Conservation (phyloP, 1,140 invertebrate species). For the Caerostris darwini region DNA sequence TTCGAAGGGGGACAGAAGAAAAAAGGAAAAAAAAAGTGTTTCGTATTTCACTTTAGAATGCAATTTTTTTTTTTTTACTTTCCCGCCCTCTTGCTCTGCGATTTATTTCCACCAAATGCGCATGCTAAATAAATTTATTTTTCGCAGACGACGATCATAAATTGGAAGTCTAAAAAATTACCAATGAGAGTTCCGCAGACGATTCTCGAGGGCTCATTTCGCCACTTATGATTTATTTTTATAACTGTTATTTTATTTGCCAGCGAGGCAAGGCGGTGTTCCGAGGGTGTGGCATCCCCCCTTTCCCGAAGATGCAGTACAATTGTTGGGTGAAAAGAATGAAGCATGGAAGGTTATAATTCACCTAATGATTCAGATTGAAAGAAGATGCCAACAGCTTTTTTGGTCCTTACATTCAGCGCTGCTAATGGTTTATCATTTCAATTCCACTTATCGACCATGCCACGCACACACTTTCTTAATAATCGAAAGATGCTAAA, state of each 20-base stretch:
- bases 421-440: no score
- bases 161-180: not conserved
- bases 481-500: no score
- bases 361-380: no score
- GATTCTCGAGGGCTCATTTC: not conserved
- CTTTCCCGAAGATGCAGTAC: not conserved
- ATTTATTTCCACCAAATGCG: slow-evolving; percentile 12
- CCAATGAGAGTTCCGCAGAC: not conserved
- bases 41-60: slow-evolving; percentile 43
- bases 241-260: not conserved
- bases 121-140: slow-evolving; percentile 22
- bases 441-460: no score
- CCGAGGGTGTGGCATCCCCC: not conserved
- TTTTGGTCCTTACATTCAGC: no score
- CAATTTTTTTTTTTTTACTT: not conserved
- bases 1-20: not conserved
- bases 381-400: no score
- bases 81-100: not conserved
- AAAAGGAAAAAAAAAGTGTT: not conserved
- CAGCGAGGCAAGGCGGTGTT: not conserved
- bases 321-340: not conserved
- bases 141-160: slow-evolving; percentile 24
- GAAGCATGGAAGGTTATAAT: no score
- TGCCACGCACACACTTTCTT: no score
- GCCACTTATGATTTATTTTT: not conserved